Evolutionary conservation across 2,113 vertebrate genomes (phyloP), one percentile per base, ranked within the genome.

Genomic region (Xenus cinereus): DNA sequence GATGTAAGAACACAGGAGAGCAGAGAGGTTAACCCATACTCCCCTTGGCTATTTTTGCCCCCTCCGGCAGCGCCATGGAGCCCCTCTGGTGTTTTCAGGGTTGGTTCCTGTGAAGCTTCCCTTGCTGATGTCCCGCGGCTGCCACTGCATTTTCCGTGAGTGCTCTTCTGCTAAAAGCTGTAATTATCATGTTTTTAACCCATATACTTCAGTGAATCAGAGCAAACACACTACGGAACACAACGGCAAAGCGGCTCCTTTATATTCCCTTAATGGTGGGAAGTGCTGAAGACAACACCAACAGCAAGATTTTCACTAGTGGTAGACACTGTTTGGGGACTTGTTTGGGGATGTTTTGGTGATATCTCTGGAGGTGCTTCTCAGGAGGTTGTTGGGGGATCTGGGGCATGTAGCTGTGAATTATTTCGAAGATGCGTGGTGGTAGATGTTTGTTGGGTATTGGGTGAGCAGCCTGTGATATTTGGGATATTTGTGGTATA

Each of bases 261-360:
- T 23, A 5, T 21, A 45, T 23, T 50, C 19, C 12, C 19, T 51
- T 4, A 1, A 16, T 0, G 0, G 10, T 4, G n/a, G 53, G 59
- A 51, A 56, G 39, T 1, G 9, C 39, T 66, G 66, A n/a, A 48
- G 66, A 17, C 24, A 19, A 12, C 21, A 12, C 33, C 33, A 23
- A 54, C 26, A 72, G 17, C 30, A 62, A 46, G 46, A 11, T 19
- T 67, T 53, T 20, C 33, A 13, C 14, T 32, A 27, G 53, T 10
- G 14, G 10, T 3, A 51, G 41, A 51, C 35, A 24, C 37, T 14
- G 5, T 54, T 28, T 82, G 64, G 48, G 33, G 57, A 12, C 14
- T n/a, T 14, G 5, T 54, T 28, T 82, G 64, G 48, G 33, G 57
- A 12, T 16, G 20, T 51, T 93, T 83, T 54, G 53, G 39, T 33